Evolutionary conservation across 2,888 invertebrate genomes (phyloP).

Genomic region (Agrochola macilenta): DNA sequence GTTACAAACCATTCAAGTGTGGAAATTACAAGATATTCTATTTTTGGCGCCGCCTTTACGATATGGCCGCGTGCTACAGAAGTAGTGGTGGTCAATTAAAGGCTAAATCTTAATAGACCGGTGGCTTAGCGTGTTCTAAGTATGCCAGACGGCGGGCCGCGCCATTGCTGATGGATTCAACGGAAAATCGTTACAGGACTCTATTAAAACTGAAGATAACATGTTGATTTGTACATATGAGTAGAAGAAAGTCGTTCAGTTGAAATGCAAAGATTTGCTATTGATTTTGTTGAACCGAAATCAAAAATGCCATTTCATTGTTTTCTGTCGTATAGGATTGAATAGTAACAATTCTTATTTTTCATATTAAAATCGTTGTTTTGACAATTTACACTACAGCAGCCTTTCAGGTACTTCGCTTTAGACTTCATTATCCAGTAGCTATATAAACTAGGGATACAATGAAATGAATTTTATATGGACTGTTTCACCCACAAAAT

Average conservation of each 20-base stretch:
- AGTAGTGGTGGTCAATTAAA: constrained; percentile 63
- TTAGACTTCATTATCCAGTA: not conserved
- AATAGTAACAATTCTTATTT: not conserved
- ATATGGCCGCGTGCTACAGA: constrained; percentile 61
- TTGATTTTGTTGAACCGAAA: not conserved
- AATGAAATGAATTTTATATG: not conserved
- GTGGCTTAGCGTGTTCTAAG: constrained; percentile 75
- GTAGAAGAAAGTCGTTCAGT: not conserved
- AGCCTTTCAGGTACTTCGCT: not conserved
- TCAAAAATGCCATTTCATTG: not conserved
- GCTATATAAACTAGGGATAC: not conserved
- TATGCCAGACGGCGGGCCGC: constrained; percentile 76
- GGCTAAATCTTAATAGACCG: constrained; percentile 55
- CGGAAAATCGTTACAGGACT: constrained; percentile 59
- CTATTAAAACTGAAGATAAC: constrained; percentile 44
- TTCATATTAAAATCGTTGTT: not conserved
- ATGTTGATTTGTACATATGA: constrained; percentile 18
- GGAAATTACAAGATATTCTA: constrained; percentile 68
- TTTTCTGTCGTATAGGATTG: not conserved
- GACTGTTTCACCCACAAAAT: not conserved
- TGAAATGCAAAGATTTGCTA: not conserved
- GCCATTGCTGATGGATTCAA: constrained; percentile 49
- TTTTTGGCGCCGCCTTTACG: constrained; percentile 68
- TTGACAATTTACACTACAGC: not conserved
- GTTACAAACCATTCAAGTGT: constrained; percentile 57